phyloP scores from a whole-genome alignment of 2,888 invertebrate genomes.

The Aporophyla lueneburgensis region DNA sequence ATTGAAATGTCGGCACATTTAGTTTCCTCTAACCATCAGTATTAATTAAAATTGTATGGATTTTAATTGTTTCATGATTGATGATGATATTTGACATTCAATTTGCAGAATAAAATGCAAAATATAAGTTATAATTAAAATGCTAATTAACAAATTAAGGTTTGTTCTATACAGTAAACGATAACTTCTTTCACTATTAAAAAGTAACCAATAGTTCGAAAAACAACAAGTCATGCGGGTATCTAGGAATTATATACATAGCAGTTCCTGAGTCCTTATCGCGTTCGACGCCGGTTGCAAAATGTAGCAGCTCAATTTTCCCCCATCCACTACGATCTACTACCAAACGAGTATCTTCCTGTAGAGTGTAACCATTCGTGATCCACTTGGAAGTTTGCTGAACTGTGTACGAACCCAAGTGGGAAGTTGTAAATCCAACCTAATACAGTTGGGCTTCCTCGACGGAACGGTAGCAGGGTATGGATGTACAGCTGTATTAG shows the following conservation, averaged over 20 bases:
- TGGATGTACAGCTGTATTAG: neutral
- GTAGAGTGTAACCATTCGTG: neutral
- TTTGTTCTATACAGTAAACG: neutral
- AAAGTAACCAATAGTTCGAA: neutral
- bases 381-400: neutral
- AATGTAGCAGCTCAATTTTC: neutral
- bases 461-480: neutral
- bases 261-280: neutral
- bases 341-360: neutral
- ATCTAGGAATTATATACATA: neutral
- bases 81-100: constrained; percentile 41
- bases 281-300: neutral
- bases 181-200: neutral
- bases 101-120: constrained; percentile 23
- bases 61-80: constrained; percentile 54
- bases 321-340: neutral
- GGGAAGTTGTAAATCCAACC: neutral
- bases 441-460: neutral
- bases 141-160: neutral
- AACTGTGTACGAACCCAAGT: neutral
- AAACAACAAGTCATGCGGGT: neutral
- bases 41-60: constrained; percentile 8
- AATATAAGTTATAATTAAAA: constrained; percentile 31
- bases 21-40: neutral
- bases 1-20: constrained; percentile 38